Base-by-base conservation (phyloP, 1,140 invertebrate genomes). In the Pogonus chalceus region DNA sequence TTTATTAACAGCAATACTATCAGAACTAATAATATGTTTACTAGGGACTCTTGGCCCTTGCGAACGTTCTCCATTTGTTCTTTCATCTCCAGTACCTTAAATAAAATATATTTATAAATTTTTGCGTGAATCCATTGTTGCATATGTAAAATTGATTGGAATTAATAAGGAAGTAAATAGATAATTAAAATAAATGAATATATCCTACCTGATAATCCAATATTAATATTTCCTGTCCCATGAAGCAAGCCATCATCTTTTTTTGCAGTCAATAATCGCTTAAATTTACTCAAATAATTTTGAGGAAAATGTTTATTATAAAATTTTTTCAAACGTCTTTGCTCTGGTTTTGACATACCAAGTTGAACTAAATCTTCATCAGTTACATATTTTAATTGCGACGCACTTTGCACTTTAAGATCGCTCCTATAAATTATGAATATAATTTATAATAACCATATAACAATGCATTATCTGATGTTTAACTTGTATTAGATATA, bases 381-480 rank as follows among this genome's bases (percentile, higher is more conserved):
- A 1, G 88, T 85, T 3, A 96, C 92, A 79, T 93, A 97, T 70
- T 97, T 97, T n/a, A 99, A 74, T 70, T 99, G 95, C 20, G 88
- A 84, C n/a, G 93, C 84, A 72, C 86, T 90, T 64, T 84, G 85
- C 48, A 92, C 81, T 71, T 87, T 88, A 59, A 88, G 70, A 64
- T 84, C 80, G 64, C 80, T 76, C 77, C 88, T 91, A 69, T 55
- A 69, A 70, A 62, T 49, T 61, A 60, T 49, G 58, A 53, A 54
- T 2, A 50, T 46, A 10, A 22, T 16, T 20, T 39, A 14, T 16
- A 3, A 20, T 35, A 46, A 46, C 47, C 20, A 55, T 37, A 52
- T 55, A 46, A 12, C 2, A 53, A 49, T 18, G 12, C 9, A 51
- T 21, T 24, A 23, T 2, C 18, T 47, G 3, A 35, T 43, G 16